Evolutionary conservation across 2,797 vertebrate species (phyloP).

Genomic region (Halcyon chelicuti): DNA sequence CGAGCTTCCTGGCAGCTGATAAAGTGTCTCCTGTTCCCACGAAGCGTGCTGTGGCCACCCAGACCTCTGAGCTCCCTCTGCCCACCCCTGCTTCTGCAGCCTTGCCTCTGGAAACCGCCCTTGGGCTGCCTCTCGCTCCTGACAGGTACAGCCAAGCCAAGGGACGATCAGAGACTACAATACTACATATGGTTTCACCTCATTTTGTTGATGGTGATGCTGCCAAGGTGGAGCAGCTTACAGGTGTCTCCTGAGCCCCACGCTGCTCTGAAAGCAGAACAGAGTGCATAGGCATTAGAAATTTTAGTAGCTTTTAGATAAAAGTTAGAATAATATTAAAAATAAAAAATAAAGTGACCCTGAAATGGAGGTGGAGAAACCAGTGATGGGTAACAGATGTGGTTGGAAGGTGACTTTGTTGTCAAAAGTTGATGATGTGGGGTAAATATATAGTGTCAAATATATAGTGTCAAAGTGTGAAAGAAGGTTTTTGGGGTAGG

Average conservation of each 20-base stretch:
- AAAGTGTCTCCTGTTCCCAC: background rate
- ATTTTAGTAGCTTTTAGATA: background rate
- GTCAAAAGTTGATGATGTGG: fast-evolving
- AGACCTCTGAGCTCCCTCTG: conserved; percentile 27
- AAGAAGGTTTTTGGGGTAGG: background rate
- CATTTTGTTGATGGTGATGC: background rate
- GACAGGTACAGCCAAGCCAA: conserved; percentile 13
- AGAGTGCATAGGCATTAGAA: background rate
- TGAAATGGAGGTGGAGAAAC: background rate
- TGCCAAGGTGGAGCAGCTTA: background rate
- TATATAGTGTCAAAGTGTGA: too few relatives aligned
- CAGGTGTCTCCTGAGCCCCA: background rate
- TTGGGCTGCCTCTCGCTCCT: background rate
- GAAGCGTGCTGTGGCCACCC: conserved; percentile 37
- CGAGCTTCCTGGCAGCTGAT: background rate
- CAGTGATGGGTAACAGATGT: background rate
- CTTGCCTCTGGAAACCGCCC: background rate
- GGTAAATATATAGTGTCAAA: background rate
- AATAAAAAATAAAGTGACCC: background rate
- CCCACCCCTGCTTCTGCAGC: background rate
- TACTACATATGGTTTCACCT: background rate
- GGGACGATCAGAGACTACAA: fast-evolving
- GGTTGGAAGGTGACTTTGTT: background rate
- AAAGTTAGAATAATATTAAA: background rate
- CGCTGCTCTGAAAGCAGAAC: background rate